These are phyloP conservation scores for Drymodes brunneopygia DNA, from an alignment of 2,113 vertebrate species.

Conservation along the genomic window DNA sequence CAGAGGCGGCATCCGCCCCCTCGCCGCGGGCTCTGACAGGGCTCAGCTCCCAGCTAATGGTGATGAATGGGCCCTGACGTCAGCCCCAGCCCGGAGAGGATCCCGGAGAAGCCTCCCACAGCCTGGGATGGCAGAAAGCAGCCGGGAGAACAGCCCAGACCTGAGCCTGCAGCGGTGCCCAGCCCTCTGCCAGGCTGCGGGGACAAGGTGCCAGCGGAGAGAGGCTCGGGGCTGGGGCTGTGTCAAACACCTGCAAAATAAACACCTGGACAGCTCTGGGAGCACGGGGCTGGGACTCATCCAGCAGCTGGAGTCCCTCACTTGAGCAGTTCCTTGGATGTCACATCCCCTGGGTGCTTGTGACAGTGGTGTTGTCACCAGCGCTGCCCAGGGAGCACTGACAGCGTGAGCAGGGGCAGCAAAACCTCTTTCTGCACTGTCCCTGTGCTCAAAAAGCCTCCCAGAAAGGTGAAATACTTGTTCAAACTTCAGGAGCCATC, in stretches of 20 bases:
- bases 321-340: neutral
- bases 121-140: fast-evolving
- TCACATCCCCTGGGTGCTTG: neutral
- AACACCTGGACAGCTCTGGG: neutral
- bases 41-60: neutral
- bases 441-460: neutral
- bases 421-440: no score
- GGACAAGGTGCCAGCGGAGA: fast-evolving
- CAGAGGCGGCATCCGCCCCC: neutral
- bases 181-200: fast-evolving
- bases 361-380: neutral
- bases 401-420: fast-evolving
- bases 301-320: neutral
- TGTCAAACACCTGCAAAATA: neutral
- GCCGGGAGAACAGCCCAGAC: neutral
- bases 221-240: neutral
- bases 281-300: neutral
- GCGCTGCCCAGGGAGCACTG: neutral
- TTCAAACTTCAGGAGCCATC: neutral
- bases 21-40: neutral
- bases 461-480: neutral
- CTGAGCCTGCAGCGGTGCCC: neutral
- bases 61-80: neutral
- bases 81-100: neutral
- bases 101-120: neutral